Base-by-base conservation (phyloP, 2,888 invertebrate genomes). In the Aporophyla lueneburgensis region DNA sequence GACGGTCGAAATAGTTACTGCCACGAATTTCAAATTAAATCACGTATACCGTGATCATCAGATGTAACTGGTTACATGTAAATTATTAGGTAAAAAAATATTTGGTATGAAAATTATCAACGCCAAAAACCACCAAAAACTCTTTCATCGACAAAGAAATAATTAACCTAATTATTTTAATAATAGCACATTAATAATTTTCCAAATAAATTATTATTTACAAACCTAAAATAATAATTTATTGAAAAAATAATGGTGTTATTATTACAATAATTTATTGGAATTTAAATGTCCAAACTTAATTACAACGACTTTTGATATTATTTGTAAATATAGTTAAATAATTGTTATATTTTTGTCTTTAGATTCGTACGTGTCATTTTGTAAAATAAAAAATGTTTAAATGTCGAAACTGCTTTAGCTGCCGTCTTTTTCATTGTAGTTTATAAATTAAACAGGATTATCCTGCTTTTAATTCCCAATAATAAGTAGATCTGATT, bases 251-350 rank as follows among this genome's bases (percentile, higher is more conserved):
- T 68, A n/a, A 43, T 61, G 63, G 59, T 74, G 74, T 80, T 76
- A 75, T 81, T 78, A 69, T 74, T 84, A 80, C 73, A 83, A 85
- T 81, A 78, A 78, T 82, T 78, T 77, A 81, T 75, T 83, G 80
- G 82, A 80, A 88, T 70, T 71, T 77, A 76, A 81, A 85, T 87
- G 91, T 93, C 92, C 92, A 90, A 89, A 88, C 83, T 87, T 79
- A 87, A 89, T 86, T 88, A 92, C 92, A 92, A 92, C 92, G 93
- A 92, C 86, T 86, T 88, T 79, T 79, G 78, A 83, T 86, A 86
- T 76, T 73, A 78, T 66, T 76, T 87, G 87, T 87, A 87, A 81
- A 88, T 89, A 87, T 86, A 83, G 78, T 78, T 75, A 77, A 71
- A 74, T 75, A 69, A 85, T 87, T 88, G 86, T 87, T 85, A 88